phyloP scores from a whole-genome alignment of 2,113 vertebrate species.

The Cavia aperea region DNA sequence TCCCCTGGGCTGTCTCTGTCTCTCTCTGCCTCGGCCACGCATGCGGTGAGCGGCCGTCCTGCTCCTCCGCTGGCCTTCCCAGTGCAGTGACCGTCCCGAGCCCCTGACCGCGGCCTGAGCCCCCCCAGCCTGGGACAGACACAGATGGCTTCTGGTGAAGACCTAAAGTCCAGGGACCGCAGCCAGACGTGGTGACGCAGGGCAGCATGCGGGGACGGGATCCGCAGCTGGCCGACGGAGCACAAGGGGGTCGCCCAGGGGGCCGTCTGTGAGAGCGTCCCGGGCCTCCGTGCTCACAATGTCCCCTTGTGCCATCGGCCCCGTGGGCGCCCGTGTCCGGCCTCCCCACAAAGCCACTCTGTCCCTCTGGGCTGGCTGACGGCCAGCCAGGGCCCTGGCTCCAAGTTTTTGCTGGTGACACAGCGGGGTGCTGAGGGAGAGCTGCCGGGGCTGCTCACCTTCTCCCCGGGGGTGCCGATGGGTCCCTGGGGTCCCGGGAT shows the following conservation, averaged over 20 bases:
- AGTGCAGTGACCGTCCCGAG: background rate
- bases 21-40: background rate
- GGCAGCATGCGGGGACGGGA: background rate
- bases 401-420: background rate
- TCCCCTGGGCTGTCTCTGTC: background rate
- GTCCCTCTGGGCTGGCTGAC: background rate
- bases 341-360: background rate
- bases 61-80: background rate
- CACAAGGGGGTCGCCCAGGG: background rate
- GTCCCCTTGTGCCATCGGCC: background rate
- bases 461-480: slow-evolving; percentile 88
- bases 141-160: background rate
- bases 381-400: background rate
- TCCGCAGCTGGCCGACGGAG: rapidly evolving
- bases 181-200: background rate
- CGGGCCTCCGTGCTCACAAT: background rate
- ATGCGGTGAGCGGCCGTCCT: background rate
- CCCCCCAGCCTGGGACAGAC: background rate
- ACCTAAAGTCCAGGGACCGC: background rate
- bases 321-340: background rate
- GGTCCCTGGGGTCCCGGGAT: slow-evolving; percentile 87
- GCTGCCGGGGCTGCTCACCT: slow-evolving; percentile 76
- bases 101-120: background rate
- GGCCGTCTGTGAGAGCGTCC: background rate
- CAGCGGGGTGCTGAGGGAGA: background rate